These are phyloP conservation scores for Hylaea fasciaria DNA, from an alignment of 2,888 invertebrate species.

Conservation along the genomic window DNA sequence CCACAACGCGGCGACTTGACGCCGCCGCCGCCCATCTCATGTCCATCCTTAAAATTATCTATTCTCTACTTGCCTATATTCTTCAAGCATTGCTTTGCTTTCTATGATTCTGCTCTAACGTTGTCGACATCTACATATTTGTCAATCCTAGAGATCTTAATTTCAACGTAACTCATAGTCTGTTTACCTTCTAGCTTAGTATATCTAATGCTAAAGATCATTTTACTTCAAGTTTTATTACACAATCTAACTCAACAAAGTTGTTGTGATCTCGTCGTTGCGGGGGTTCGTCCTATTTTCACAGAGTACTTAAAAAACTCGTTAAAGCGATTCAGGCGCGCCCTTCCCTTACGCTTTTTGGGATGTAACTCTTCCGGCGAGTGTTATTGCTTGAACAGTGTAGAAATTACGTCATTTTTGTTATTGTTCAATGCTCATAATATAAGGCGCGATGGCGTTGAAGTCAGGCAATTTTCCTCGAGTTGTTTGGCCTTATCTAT, in stretches of 20 bases:
- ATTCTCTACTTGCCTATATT: too few relatives aligned
- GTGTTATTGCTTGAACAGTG: slow-evolving; percentile 9
- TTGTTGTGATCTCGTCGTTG: slow-evolving; percentile 16
- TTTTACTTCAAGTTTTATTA: slow-evolving; percentile 26
- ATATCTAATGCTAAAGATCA: slow-evolving; percentile 7
- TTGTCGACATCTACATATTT: too few relatives aligned
- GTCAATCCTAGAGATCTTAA: neutral
- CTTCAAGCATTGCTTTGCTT: too few relatives aligned
- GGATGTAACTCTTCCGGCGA: slow-evolving; percentile 9
- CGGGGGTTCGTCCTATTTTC: slow-evolving; percentile 10
- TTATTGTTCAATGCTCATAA: slow-evolving; percentile 5
- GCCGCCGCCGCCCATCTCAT: too few relatives aligned
- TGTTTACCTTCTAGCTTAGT: slow-evolving; percentile 10
- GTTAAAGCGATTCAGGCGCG: slow-evolving; percentile 17
- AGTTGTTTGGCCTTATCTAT: slow-evolving; percentile 32
- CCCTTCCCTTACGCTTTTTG: slow-evolving; percentile 13
- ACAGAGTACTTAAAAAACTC: slow-evolving; percentile 23
- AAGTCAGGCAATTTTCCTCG: slow-evolving; percentile 28
- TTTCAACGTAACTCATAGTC: slow-evolving; percentile 5
- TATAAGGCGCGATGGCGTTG: slow-evolving; percentile 13
- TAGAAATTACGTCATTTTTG: slow-evolving; percentile 3
- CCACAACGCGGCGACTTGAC: too few relatives aligned
- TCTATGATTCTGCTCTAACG: too few relatives aligned
- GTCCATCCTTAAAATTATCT: too few relatives aligned
- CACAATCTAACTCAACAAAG: slow-evolving; percentile 19